These are phyloP conservation scores for Norana najaformis DNA, from an alignment of 2,888 invertebrate genomes.

Conservation along the genomic window DNA sequence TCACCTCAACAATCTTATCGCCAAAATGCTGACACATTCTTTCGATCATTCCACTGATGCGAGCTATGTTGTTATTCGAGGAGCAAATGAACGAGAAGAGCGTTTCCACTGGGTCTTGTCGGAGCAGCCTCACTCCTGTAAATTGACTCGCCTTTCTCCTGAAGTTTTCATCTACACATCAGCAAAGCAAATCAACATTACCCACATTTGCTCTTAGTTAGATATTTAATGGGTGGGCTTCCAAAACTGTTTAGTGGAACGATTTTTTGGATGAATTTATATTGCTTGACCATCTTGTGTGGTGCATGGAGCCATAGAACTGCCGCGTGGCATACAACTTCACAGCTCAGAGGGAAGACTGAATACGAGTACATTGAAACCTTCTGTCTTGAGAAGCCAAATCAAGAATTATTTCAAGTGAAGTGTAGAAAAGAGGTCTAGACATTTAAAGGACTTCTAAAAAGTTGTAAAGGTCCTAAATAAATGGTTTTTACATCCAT, in stretches of 20 bases:
- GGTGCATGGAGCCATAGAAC: neutral
- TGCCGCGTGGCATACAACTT: neutral
- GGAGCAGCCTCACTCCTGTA: conserved; percentile 82
- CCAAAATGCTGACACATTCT: conserved; percentile 84
- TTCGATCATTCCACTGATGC: conserved; percentile 88
- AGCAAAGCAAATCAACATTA: neutral
- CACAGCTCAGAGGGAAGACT: too few relatives aligned
- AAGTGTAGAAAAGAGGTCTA: neutral
- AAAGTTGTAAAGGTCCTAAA: neutral
- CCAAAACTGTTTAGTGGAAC: neutral
- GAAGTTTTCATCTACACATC: conserved; percentile 73
- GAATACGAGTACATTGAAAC: neutral
- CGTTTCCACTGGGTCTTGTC: conserved; percentile 89
- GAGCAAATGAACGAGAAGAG: conserved; percentile 95
- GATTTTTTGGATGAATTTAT: neutral
- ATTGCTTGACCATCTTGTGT: neutral
- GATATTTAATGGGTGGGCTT: too few relatives aligned
- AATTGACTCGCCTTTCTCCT: conserved; percentile 70
- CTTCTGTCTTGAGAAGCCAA: neutral
- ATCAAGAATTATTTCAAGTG: neutral
- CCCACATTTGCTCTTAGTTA: neutral
- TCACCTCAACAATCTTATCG: conserved; percentile 70
- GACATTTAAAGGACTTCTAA: neutral
- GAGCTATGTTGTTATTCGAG: conserved; percentile 89
- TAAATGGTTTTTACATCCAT: neutral